A percentile compares a stretch with the other conserved stretches of the same genome.
Evolutionary conservation across 2,888 invertebrate genomes (phyloP).

Genomic region (Craniophora ligustri): DNA sequence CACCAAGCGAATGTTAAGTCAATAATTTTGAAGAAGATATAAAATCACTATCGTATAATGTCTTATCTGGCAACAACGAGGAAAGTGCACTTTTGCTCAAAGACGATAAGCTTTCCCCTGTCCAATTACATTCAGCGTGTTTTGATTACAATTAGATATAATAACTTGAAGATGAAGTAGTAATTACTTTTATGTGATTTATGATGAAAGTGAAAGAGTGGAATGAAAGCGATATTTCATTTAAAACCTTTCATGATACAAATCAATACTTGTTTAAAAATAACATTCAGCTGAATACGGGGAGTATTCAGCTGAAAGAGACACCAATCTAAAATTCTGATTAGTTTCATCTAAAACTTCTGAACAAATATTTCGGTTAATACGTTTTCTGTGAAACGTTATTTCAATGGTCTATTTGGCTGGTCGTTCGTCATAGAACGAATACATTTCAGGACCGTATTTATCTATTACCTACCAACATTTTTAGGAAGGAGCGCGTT

Average conservation of each 20-base stretch:
- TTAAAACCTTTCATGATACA: constrained; percentile 9
- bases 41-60: constrained; percentile 39
- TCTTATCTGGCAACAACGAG: constrained; percentile 10
- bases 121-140: constrained; percentile 30
- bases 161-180: constrained; percentile 9
- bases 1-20: constrained; percentile 18
- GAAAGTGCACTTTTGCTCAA: constrained; percentile 24
- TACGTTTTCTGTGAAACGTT: not conserved
- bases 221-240: not conserved
- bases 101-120: constrained; percentile 45
- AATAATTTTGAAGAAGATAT: constrained; percentile 25
- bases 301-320: too few relatives aligned
- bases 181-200: not conserved
- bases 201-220: not conserved
- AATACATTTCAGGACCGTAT: constrained; percentile 6
- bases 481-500: too few relatives aligned
- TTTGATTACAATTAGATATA: constrained; percentile 31
- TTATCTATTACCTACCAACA: too few relatives aligned
- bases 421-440: constrained; percentile 5
- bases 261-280: too few relatives aligned
- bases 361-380: not conserved
- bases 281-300: too few relatives aligned
- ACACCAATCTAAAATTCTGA: not conserved
- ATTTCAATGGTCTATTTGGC: not conserved
- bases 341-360: not conserved